phyloP scores from a whole-genome alignment of 2,113 vertebrate species.

The Epinephelus fuscoguttatus region DNA sequence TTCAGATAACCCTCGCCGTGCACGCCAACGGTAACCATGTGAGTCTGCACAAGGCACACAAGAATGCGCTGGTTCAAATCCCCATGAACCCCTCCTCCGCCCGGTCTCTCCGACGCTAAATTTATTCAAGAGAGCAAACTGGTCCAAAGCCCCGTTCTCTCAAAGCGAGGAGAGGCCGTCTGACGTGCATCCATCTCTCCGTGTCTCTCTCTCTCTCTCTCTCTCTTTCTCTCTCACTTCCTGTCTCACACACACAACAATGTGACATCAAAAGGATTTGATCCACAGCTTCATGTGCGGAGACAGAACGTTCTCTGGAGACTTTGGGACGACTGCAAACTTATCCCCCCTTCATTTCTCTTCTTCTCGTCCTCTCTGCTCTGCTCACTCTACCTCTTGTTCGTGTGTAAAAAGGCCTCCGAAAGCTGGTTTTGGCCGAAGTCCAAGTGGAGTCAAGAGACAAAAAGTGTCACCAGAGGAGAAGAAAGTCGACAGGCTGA shows the following conservation, averaged over 20 bases:
- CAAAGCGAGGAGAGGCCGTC: conserved; percentile 55
- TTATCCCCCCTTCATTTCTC: background rate
- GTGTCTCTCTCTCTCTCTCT: background rate
- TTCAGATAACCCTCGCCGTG: conserved; percentile 97
- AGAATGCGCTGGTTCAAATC: conserved; percentile 98
- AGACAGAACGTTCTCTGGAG: background rate
- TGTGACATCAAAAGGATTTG: background rate
- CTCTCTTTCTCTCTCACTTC: background rate
- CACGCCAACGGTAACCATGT: conserved; percentile 97
- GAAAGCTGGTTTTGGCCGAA: conserved; percentile 68
- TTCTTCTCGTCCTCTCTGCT: background rate
- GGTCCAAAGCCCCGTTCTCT: conserved; percentile 87
- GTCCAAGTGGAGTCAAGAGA: conserved; percentile 74
- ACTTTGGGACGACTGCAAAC: background rate
- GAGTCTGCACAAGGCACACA: conserved; percentile 95
- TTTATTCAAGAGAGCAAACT: conserved; percentile 95
- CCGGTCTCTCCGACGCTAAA: conserved; percentile 84
- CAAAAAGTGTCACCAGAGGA: conserved; percentile 67
- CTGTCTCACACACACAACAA: background rate
- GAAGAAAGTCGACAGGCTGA: conserved; percentile 45
- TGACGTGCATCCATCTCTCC: conserved; percentile 16
- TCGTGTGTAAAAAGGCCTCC: conserved; percentile 51
- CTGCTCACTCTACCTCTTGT: conserved; percentile 11
- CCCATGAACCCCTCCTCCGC: conserved; percentile 85
- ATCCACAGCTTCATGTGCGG: background rate